Evolutionary conservation across 2,888 invertebrate genomes (phyloP).

Genomic region (Ormyrus labotus): DNA sequence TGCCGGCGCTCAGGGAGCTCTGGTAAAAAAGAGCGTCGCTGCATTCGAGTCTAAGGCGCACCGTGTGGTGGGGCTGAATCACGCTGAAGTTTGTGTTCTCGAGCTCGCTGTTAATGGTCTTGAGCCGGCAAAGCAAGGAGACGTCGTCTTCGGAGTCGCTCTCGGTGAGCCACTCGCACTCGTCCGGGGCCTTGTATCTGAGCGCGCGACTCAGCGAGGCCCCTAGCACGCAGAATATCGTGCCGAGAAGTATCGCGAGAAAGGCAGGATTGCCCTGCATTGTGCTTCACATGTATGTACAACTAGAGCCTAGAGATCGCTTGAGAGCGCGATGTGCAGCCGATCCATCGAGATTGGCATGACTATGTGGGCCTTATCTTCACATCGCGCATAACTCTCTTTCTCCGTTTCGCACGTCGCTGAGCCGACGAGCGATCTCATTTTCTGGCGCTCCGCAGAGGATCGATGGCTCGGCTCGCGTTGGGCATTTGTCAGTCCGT

Average conservation of each 20-base stretch:
- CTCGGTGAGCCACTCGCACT: constrained; percentile 87
- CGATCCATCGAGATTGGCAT: constrained; percentile 58
- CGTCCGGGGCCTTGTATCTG: constrained; percentile 88
- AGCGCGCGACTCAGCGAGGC: constrained; percentile 80
- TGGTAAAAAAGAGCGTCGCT: constrained; percentile 89
- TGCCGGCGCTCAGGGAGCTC: constrained; percentile 86
- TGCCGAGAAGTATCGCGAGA: constrained; percentile 79
- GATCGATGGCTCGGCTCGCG: constrained; percentile 38
- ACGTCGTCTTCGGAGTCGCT: constrained; percentile 82
- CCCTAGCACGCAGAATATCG: constrained; percentile 80
- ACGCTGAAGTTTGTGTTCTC: constrained; percentile 90
- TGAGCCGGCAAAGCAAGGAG: constrained; percentile 84
- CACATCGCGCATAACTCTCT: constrained; percentile 52
- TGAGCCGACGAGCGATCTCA: constrained; percentile 43
- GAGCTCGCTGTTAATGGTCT: constrained; percentile 88
- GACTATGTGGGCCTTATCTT: constrained; percentile 53
- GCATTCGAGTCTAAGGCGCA: constrained; percentile 85
- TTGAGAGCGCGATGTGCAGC: constrained; percentile 36
- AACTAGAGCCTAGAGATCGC: background rate
- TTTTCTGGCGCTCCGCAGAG: constrained; percentile 16
- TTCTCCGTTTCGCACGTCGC: background rate
- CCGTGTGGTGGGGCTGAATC: constrained; percentile 89
- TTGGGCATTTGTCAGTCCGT: constrained; percentile 44
- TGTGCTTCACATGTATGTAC: constrained; percentile 56
- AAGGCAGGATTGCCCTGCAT: constrained; percentile 78